Conservation (phyloP, 2,888 invertebrate genomes). For the Abrostola triplasia region DNA sequence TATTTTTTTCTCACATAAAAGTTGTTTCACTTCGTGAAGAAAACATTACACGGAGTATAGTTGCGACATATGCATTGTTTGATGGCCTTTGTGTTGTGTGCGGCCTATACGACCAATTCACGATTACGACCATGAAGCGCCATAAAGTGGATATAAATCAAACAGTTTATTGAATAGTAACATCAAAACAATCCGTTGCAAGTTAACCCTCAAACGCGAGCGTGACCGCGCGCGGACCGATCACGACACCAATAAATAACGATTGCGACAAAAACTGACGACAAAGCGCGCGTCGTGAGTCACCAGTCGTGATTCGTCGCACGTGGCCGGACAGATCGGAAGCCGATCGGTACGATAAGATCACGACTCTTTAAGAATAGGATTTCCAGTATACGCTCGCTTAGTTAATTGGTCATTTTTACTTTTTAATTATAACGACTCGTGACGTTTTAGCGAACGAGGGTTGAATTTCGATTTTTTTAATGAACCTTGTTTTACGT, state of each 20-base stretch:
- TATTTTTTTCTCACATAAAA: conserved; percentile 9
- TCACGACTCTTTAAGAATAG: conserved; percentile 48
- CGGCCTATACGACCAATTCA: conserved; percentile 47
- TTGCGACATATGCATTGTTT: conserved; percentile 22
- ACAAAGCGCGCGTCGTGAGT: conserved; percentile 58
- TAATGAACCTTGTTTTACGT: conserved; percentile 54
- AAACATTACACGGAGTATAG: conserved; percentile 8
- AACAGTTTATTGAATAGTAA: conserved; percentile 58
- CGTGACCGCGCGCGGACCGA: conserved; percentile 50
- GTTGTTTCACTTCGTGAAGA: conserved; percentile 2
- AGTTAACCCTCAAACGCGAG: conserved; percentile 53
- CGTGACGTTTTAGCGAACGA: conserved; percentile 54
- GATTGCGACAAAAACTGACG: conserved; percentile 60
- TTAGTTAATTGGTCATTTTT: conserved; percentile 57
- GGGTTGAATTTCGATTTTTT: conserved; percentile 54
- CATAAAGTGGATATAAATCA: conserved; percentile 50
- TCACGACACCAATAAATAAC: conserved; percentile 60
- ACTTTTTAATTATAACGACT: conserved; percentile 58
- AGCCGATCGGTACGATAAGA: conserved; percentile 55
- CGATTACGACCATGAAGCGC: conserved; percentile 39
- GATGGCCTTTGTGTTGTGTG: conserved; percentile 8
- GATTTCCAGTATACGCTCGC: conserved; percentile 24
- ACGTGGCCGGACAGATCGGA: conserved; percentile 56
- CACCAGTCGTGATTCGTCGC: conserved; percentile 55
- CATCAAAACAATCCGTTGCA: conserved; percentile 52